Evolutionary conservation across 2,113 vertebrate genomes (phyloP).

Genomic region (Electrona antarctica): DNA sequence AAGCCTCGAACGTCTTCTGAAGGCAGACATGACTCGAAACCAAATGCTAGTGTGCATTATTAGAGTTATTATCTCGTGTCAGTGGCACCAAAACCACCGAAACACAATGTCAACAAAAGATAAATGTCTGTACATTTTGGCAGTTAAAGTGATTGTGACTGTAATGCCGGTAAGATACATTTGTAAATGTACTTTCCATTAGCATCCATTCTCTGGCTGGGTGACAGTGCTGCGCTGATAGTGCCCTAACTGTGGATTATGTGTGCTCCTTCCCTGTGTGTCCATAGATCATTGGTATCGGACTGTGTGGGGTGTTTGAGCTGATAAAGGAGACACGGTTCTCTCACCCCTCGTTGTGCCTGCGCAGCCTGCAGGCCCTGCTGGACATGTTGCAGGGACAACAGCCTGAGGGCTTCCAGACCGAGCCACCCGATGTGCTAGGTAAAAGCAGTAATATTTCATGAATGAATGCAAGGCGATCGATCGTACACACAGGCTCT

Average conservation of each 20-base stretch:
- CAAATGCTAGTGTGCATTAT: no score
- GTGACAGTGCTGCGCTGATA: slow-evolving; percentile 2
- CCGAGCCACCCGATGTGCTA: slow-evolving; percentile 95
- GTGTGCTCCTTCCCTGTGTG: neutral
- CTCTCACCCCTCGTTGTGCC: slow-evolving; percentile 94
- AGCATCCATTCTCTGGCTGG: neutral
- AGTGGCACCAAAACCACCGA: no score
- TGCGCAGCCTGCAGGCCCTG: slow-evolving; percentile 95
- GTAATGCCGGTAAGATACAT: no score
- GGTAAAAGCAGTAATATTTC: slow-evolving; percentile 77
- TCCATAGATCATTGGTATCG: slow-evolving; percentile 94
- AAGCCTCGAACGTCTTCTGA: no score
- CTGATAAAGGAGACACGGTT: slow-evolving; percentile 98
- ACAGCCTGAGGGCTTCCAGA: slow-evolving; percentile 96
- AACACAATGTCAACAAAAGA: no score
- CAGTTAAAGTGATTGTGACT: no score
- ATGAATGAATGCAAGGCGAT: no score
- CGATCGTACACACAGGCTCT: neutral
- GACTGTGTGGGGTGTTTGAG: slow-evolving; percentile 97
- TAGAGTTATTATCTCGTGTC: no score
- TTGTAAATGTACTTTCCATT: no score
- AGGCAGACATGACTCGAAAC: no score
- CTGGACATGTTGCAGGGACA: slow-evolving; percentile 97
- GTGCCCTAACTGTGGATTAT: slow-evolving; percentile 23
- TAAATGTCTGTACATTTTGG: no score